These are phyloP conservation scores for Pantala flavescens DNA, from an alignment of 1,140 invertebrate genomes.

Conservation along the genomic window DNA sequence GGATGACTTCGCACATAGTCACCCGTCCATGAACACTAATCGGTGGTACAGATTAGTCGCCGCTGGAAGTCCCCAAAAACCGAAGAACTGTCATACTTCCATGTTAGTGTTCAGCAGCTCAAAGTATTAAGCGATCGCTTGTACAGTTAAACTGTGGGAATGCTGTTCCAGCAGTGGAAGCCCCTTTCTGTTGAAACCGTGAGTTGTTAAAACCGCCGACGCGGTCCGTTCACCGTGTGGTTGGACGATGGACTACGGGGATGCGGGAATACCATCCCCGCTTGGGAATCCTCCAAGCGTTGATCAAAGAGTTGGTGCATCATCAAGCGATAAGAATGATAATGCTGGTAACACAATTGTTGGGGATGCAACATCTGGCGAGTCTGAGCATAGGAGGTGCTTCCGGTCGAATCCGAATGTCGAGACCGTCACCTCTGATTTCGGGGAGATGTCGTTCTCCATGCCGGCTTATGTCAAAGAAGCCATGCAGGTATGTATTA, in stretches of 20 bases:
- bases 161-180: too few relatives aligned
- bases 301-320: neutral
- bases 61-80: too few relatives aligned
- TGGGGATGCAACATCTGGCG: neutral
- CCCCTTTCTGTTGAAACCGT: neutral
- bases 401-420: neutral
- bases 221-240: neutral
- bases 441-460: neutral
- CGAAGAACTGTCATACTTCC: too few relatives aligned
- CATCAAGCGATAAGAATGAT: neutral
- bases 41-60: too few relatives aligned
- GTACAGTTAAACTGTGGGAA: too few relatives aligned
- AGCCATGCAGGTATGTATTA: neutral
- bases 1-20: too few relatives aligned
- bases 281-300: neutral
- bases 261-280: neutral
- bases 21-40: too few relatives aligned
- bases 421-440: neutral
- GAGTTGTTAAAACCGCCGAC: neutral
- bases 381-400: neutral
- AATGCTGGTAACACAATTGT: neutral
- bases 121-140: too few relatives aligned
- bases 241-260: neutral
- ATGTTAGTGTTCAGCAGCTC: too few relatives aligned
- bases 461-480: constrained; percentile 1